phyloP scores from a whole-genome alignment of 2,113 vertebrate species.

The Syngnathoides biaculeatus region DNA sequence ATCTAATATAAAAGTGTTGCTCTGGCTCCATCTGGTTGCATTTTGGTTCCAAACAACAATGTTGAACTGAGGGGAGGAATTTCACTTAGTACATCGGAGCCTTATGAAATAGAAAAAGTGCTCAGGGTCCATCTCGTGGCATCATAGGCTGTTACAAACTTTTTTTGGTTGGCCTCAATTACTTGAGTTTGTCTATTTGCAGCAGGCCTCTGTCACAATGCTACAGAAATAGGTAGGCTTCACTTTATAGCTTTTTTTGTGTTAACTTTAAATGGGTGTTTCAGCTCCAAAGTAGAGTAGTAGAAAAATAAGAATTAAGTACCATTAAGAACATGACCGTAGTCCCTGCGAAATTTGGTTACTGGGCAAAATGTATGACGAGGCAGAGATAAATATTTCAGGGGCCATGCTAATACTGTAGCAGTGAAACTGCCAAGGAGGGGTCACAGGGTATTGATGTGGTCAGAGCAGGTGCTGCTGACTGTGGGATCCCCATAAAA shows the following conservation, averaged over 20 bases:
- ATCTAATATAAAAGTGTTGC: neutral
- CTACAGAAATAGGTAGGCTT: too few relatives aligned
- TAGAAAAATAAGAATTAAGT: neutral
- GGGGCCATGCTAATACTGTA: slow-evolving; percentile 52
- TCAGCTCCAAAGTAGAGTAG: too few relatives aligned
- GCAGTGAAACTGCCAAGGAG: slow-evolving; percentile 65
- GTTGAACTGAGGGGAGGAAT: neutral
- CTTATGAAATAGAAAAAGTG: neutral
- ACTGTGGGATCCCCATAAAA: slow-evolving; percentile 59
- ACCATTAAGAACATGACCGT: slow-evolving; percentile 19
- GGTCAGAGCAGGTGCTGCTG: slow-evolving; percentile 65
- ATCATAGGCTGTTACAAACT: neutral
- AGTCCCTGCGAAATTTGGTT: slow-evolving; percentile 38
- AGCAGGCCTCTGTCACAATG: too few relatives aligned
- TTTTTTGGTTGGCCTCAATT: too few relatives aligned
- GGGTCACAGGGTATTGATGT: slow-evolving; percentile 68
- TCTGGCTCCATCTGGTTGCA: too few relatives aligned
- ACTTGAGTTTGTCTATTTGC: too few relatives aligned
- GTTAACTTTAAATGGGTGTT: neutral
- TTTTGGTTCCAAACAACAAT: neutral
- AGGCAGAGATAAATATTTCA: slow-evolving; percentile 44
- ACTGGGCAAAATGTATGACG: slow-evolving; percentile 32
- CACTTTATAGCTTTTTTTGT: neutral
- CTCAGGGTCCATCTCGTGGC: neutral
- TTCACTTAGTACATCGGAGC: neutral